A percentile compares a stretch with the other conserved stretches of the same genome.
phyloP scores from a whole-genome alignment of 2,888 invertebrate species.

The Acronicta psi region DNA sequence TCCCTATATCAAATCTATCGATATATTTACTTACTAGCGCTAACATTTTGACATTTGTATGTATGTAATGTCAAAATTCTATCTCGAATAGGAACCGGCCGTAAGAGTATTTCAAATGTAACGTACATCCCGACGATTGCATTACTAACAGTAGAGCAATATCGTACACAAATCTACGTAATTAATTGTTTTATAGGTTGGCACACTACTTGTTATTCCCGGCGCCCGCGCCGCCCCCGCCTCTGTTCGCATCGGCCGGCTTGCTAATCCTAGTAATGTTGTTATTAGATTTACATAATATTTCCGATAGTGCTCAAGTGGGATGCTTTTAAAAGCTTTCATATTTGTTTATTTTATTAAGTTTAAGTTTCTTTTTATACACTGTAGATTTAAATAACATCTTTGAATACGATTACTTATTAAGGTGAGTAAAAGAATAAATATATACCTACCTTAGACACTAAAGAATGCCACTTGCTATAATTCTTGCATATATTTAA shows the following conservation, averaged over 20 bases:
- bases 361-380: neutral
- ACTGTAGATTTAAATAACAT: neutral
- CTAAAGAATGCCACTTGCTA: too few relatives aligned
- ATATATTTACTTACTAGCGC: too few relatives aligned
- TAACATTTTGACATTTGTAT: too few relatives aligned
- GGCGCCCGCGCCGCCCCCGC: neutral
- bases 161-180: conserved; percentile 26
- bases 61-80: too few relatives aligned
- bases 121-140: too few relatives aligned
- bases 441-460: too few relatives aligned
- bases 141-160: conserved; percentile 1
- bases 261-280: conserved; percentile 28
- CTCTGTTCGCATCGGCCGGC: conserved; percentile 18
- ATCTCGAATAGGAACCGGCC: too few relatives aligned
- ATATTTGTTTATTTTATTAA: neutral
- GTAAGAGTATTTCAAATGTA: too few relatives aligned
- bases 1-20: too few relatives aligned
- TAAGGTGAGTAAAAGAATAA: too few relatives aligned
- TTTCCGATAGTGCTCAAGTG: conserved; percentile 31
- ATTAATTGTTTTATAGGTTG: conserved; percentile 39
- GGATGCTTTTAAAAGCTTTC: neutral
- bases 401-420: neutral
- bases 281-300: conserved; percentile 44
- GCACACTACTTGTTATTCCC: conserved; percentile 35
- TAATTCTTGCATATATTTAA: too few relatives aligned